phyloP scores from a whole-genome alignment of 2,113 vertebrate species.

The Zosterops hypoxanthus region DNA sequence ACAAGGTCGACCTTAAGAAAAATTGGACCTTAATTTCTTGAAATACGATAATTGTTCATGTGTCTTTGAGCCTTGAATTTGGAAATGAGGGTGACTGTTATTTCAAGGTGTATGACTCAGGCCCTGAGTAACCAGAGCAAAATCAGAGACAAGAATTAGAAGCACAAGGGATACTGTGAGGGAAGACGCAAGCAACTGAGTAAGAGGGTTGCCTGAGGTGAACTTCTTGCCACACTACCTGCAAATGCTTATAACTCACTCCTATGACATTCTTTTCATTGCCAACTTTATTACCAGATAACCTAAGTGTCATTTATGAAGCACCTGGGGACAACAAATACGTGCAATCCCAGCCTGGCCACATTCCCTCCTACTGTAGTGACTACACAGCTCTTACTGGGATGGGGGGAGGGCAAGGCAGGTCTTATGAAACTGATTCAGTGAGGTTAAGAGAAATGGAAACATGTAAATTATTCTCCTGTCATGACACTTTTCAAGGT shows the following conservation, averaged over 20 bases:
- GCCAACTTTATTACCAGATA: background rate
- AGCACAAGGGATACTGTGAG: background rate
- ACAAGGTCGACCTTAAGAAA: background rate
- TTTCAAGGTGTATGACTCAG: constrained; percentile 18
- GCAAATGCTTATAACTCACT: background rate
- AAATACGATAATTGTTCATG: background rate
- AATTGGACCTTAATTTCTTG: background rate
- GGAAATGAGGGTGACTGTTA: constrained; percentile 17
- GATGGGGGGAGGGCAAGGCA: background rate
- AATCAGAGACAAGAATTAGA: background rate
- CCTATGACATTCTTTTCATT: background rate
- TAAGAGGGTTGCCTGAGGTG: constrained; percentile 18
- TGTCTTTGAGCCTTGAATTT: background rate
- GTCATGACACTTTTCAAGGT: background rate
- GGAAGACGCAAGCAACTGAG: background rate
- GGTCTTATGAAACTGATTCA: background rate
- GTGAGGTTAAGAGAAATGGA: background rate
- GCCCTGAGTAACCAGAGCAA: constrained; percentile 12
- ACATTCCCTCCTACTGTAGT: background rate
- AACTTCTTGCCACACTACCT: background rate
- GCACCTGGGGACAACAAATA: constrained; percentile 16
- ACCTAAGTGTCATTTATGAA: background rate
- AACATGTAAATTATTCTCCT: background rate
- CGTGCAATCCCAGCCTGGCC: background rate
- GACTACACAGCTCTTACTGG: background rate